Evolutionary conservation across 1,140 invertebrate genomes (phyloP).

Genomic region (Cheumatopsyche charites): DNA sequence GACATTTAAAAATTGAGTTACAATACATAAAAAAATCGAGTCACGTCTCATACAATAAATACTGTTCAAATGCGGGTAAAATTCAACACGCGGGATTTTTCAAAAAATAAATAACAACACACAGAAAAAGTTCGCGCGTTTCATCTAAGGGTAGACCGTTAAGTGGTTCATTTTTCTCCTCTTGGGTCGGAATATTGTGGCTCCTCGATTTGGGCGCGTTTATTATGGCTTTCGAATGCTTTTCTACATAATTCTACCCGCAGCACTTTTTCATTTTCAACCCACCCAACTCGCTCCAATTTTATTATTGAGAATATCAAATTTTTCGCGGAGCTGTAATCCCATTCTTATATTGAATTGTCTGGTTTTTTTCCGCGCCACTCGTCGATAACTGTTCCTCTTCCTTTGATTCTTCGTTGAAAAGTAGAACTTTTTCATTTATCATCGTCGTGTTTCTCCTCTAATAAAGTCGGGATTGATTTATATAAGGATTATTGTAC

Average conservation of each 20-base stretch:
- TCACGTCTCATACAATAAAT: too few relatives aligned
- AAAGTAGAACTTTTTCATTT: too few relatives aligned
- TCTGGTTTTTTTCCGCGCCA: background rate
- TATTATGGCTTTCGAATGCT: slow-evolving; percentile 4
- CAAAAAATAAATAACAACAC: too few relatives aligned
- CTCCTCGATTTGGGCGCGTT: background rate
- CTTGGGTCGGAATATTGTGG: background rate
- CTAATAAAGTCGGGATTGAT: too few relatives aligned
- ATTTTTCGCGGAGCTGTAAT: slow-evolving; percentile 15
- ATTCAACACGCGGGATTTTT: too few relatives aligned
- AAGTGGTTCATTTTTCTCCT: slow-evolving; percentile 17
- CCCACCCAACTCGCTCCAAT: background rate
- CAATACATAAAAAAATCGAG: too few relatives aligned
- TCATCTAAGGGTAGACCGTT: background rate
- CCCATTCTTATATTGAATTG: slow-evolving; percentile 23
- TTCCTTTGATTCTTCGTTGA: background rate
- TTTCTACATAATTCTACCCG: slow-evolving; percentile 1
- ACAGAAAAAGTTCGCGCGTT: background rate
- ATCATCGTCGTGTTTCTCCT: too few relatives aligned
- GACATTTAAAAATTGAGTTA: too few relatives aligned
- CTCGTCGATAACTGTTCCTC: background rate
- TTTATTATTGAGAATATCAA: slow-evolving; percentile 30
- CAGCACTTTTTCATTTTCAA: background rate
- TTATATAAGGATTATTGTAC: too few relatives aligned
- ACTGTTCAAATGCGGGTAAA: too few relatives aligned